Base-by-base conservation (phyloP, 1,140 invertebrate species). In the Globodera ellingtonae region DNA sequence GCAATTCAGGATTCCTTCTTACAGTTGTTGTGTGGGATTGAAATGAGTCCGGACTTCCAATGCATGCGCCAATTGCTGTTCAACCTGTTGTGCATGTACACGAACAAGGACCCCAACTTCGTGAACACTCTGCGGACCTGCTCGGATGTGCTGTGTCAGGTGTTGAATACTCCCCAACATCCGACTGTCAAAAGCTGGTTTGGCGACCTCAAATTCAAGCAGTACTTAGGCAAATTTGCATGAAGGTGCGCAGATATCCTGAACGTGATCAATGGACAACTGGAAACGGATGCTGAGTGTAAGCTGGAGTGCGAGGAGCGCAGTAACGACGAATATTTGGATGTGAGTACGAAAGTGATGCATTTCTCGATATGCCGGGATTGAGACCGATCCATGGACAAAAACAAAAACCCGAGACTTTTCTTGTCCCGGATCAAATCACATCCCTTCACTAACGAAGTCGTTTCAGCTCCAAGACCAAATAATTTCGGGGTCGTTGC, bases 401-500 rank as follows among this genome's bases (percentile, higher is more conserved):
- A 77, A 48, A 77, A 47, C 21, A 46, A 78, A 72, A 7, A 81
- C 52, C 3, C 7, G 15, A 52, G 15, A 52, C 52, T 35, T 35
- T 35, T 35, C 35, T 35, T 2, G 35, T 35, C 35, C 1, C 1
- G 35, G 35, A 35, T 35, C 35, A 35, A 35, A 86, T 73, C 76
- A 84, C 80, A 72, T 72, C 1, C 13, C 6, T 24, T 7, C 48
- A 56, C 24, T 6, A 10, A 46, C 3, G 8, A 48, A 74, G 65
- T 15, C 66, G 82, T 89, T 91, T 65, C 90, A 93, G 93, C 90
- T 93, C 77, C 92, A 93, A 87, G 91, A 92, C 81, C 88, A 93
- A 84, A 92, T 93, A 18, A 90, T 93, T 62, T 90, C 90, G 66
- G 93, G 93, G 21, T 91, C 92, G 21, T 85, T 93, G 76, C 92